Conservation (phyloP, 2,888 invertebrate genomes). For the Scaptomyza tumidula region DNA sequence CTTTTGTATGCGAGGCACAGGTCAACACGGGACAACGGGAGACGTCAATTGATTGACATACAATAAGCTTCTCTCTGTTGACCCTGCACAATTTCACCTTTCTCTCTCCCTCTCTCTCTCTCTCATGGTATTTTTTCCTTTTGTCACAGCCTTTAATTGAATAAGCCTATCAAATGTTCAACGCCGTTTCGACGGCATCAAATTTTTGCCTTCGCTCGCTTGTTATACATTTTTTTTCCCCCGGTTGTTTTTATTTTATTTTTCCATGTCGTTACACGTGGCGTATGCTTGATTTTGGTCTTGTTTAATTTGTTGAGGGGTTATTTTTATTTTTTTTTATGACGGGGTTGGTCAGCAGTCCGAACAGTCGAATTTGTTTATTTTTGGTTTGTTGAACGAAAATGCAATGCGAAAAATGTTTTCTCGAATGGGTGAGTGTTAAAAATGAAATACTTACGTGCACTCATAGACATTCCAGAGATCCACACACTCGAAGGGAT, state of each 20-base stretch:
- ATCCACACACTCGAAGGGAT: slow-evolving; percentile 97
- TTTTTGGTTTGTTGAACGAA: slow-evolving; percentile 49
- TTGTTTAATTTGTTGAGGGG: not conserved
- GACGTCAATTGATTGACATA: slow-evolving; percentile 50
- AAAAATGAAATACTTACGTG: slow-evolving; percentile 92
- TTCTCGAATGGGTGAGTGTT: slow-evolving; percentile 7
- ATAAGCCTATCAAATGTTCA: slow-evolving; percentile 65
- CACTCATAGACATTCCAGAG: slow-evolving; percentile 99
- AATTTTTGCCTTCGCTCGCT: slow-evolving; percentile 8
- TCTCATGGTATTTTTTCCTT: not conserved
- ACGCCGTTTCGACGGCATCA: slow-evolving; percentile 21
- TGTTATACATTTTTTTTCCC: slow-evolving; percentile 20
- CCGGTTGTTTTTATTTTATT: slow-evolving; percentile 1
- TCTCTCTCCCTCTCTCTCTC: slow-evolving; percentile 4
- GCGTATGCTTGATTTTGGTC: slow-evolving; percentile 27
- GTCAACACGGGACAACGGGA: not conserved
- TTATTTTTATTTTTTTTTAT: not conserved
- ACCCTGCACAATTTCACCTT: slow-evolving; percentile 22
- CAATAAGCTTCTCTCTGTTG: slow-evolving; percentile 33
- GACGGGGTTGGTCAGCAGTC: slow-evolving; percentile 39
- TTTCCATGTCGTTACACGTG: slow-evolving; percentile 27
- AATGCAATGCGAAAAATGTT: slow-evolving; percentile 44
- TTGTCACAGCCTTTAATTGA: slow-evolving; percentile 61
- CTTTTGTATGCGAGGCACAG: slow-evolving; percentile 22
- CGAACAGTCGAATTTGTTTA: slow-evolving; percentile 46